phyloP scores from a whole-genome alignment of 1,140 invertebrate species.

The Formica exsecta region DNA sequence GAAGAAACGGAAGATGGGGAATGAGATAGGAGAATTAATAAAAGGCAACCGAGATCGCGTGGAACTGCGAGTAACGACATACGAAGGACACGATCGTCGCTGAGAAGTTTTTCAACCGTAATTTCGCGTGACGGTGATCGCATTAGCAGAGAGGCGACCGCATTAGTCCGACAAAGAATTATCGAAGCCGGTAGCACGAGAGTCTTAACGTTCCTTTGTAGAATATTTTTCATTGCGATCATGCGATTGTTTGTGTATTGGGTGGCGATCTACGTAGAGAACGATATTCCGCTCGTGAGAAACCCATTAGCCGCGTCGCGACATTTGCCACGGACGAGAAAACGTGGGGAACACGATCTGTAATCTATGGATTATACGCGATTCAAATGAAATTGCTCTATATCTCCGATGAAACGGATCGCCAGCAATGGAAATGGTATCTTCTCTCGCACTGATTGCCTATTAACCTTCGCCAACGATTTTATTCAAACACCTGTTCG shows the following conservation, averaged over 20 bases:
- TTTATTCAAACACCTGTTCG: conserved; percentile 21
- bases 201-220: background rate
- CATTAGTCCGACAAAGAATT: conserved; percentile 26
- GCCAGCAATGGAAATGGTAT: background rate
- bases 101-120: background rate
- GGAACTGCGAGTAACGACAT: conserved; percentile 50
- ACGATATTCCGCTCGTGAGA: conserved; percentile 22
- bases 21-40: conserved; percentile 44
- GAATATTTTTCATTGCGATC: conserved; percentile 40
- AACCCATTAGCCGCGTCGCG: conserved; percentile 28
- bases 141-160: conserved; percentile 16
- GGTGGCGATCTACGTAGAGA: background rate
- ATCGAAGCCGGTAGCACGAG: background rate
- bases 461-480: conserved; percentile 28
- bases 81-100: background rate
- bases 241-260: conserved; percentile 19
- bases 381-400: conserved; percentile 51
- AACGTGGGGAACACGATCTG: conserved; percentile 12
- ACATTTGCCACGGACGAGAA: conserved; percentile 34
- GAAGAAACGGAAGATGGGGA: background rate
- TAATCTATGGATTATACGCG: conserved; percentile 38
- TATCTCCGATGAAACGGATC: conserved; percentile 8
- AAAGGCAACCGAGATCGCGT: conserved; percentile 28
- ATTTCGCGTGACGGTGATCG: conserved; percentile 17
- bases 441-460: conserved; percentile 16